phyloP scores from a whole-genome alignment of 2,113 vertebrate genomes.

The Calonectris borealis region DNA sequence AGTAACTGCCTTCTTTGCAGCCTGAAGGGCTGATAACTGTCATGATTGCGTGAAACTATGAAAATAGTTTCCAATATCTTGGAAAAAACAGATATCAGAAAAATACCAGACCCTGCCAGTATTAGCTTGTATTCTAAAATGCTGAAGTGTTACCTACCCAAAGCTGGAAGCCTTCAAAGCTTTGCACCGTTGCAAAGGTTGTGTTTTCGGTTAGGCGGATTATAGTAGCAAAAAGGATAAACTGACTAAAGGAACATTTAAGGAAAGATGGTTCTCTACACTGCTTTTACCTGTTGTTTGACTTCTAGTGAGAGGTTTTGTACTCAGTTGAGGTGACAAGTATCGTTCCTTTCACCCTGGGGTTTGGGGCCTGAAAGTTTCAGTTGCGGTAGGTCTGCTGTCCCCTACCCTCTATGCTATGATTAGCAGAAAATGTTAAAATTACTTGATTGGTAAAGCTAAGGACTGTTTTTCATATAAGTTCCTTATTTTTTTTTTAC shows the following conservation, averaged over 20 bases:
- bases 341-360: neutral
- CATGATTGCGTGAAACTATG: neutral
- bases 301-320: neutral
- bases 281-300: neutral
- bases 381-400: fast-evolving
- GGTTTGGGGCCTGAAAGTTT: neutral
- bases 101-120: neutral
- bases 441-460: neutral
- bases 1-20: neutral
- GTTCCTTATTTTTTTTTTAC: neutral
- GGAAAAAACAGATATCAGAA: neutral
- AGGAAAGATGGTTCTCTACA: neutral
- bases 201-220: neutral
- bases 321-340: neutral
- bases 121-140: neutral
- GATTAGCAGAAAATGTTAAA: neutral
- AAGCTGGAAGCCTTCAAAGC: neutral
- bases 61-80: too few relatives aligned
- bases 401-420: neutral
- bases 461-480: neutral
- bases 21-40: neutral
- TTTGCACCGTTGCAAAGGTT: neutral
- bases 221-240: neutral
- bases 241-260: neutral
- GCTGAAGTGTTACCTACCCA: neutral